These are phyloP conservation scores for Stegana nigrithorax DNA, from an alignment of 2,888 invertebrate genomes.

Conservation along the genomic window DNA sequence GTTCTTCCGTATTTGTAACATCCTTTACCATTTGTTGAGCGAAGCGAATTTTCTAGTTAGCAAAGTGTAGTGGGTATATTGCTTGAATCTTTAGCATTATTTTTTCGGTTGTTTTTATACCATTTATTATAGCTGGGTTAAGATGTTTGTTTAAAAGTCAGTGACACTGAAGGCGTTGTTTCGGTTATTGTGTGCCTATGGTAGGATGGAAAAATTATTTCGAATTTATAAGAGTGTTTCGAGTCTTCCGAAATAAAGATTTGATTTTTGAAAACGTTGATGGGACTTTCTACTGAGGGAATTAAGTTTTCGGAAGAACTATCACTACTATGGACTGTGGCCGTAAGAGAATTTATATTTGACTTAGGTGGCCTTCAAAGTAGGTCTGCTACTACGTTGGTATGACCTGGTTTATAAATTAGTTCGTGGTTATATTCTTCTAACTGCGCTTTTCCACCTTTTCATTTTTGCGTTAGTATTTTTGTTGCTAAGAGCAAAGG, in stretches of 20 bases:
- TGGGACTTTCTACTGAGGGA: conserved; percentile 21
- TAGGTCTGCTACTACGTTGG: conserved; percentile 46
- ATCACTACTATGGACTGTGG: conserved; percentile 25
- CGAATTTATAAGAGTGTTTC: neutral
- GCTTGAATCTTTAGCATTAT: neutral
- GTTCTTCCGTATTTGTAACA: conserved; percentile 10
- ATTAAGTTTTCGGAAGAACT: conserved; percentile 27
- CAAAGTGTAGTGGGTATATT: neutral
- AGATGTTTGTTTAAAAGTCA: neutral
- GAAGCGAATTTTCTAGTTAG: conserved; percentile 12
- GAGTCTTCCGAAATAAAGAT: conserved; percentile 12
- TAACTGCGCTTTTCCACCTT: conserved; percentile 23
- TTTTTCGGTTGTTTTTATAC: neutral
- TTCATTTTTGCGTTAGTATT: conserved; percentile 21
- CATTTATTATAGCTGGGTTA: neutral
- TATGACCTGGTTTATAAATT: conserved; percentile 52
- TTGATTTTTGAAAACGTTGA: conserved; percentile 31
- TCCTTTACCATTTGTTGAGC: conserved; percentile 19
- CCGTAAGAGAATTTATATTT: conserved; percentile 11
- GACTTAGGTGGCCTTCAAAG: conserved; percentile 19
- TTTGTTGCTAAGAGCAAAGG: neutral
- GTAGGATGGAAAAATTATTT: conserved; percentile 2
- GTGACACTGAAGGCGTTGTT: neutral
- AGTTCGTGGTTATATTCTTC: conserved; percentile 20
- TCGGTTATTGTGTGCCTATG: conserved; percentile 10